Base-by-base conservation (phyloP, 1,140 invertebrate genomes). In the Matsumurasca onukii region DNA sequence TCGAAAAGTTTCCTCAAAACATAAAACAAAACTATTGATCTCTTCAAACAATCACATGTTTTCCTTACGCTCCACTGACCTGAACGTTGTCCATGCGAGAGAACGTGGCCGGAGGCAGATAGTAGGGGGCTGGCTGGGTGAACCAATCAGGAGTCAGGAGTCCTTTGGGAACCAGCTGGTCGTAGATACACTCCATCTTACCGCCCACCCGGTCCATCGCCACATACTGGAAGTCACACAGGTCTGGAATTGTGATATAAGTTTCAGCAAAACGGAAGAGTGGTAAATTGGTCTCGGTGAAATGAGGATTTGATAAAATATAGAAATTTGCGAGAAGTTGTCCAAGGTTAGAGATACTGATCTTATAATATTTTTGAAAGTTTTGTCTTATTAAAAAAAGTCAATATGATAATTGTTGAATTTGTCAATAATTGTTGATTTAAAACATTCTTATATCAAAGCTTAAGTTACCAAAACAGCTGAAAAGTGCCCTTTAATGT, bases 181-280 rank as follows among this genome's bases (percentile, higher is more conserved):
- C 83, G 72, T 91, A 85, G 17, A 90, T 82, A 74, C 83, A 88
- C 69, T 86, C 81, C 48, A 81, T 72, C 71, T 78, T 72, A 71
- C 77, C 74, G 74, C 79, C 68, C 68, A 74, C 71, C 31, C 79
- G 74, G 66, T 80, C 76, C 71, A 94, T 82, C 25, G 95, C 93
- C 51, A 97, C 78, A 79, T 90, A 97, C 81, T 97, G 95, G 79
- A 94, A 97, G 80, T 98, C 95, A 79, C 87, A 90, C 68, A 97
- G 80, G 75, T 84, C 93, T 94, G 73, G 72, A 81, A 22, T 31
- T 9, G 25, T 61, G n/a, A n/a, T n/a, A n/a, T n/a, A n/a, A n/a
- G n/a, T 25, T 25, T 61, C 17, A 22, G 3, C 25, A 27, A 12
- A 52, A 52, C 12, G 2, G 25, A 25, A 52, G 25, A 24, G 17